A percentile compares a stretch with the other conserved stretches of the same genome.
Evolutionary conservation across 2,797 vertebrate genomes (phyloP).

Genomic region (Xenentodon cancila): DNA sequence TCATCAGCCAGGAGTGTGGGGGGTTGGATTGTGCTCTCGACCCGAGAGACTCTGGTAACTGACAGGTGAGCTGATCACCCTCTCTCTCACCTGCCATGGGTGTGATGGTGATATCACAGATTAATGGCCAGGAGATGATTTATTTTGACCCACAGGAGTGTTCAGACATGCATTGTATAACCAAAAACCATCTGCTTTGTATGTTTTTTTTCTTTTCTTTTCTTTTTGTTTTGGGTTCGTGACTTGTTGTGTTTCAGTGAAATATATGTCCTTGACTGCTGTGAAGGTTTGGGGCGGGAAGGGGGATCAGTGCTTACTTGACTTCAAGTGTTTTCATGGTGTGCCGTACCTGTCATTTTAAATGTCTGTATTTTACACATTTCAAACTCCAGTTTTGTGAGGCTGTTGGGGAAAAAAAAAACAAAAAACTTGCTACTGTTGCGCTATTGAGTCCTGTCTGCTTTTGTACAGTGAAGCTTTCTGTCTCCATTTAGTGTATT

Average conservation of each 20-base stretch:
- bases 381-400: conserved; percentile 79
- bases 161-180: conserved; percentile 78
- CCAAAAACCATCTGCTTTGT: conserved; percentile 83
- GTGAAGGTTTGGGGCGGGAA: conserved; percentile 58
- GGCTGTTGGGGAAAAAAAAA: conserved; percentile 76
- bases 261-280: conserved; percentile 80
- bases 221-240: conserved; percentile 66
- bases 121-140: conserved; percentile 62
- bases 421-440: conserved; percentile 71
- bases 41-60: conserved; percentile 87
- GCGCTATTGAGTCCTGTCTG: conserved; percentile 86
- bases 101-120: conserved; percentile 73
- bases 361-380: conserved; percentile 83
- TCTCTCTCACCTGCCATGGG: conserved; percentile 71
- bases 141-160: conserved; percentile 64
- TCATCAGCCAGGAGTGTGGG: conserved; percentile 90
- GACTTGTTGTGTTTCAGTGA: conserved; percentile 51
- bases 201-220: conserved; percentile 53
- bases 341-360: conserved; percentile 80
- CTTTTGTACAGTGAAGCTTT: conserved; percentile 82
- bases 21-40: conserved; percentile 89
- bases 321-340: conserved; percentile 80
- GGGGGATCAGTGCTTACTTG: conserved; percentile 64
- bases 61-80: conserved; percentile 79
- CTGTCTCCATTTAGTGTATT: conserved; percentile 81